Percentiles rank a stretch among this genome's conserved stretches.
Evolutionary conservation across 1,140 invertebrate genomes (phyloP).

Genomic region (Pogonomyrmex barbatus): DNA sequence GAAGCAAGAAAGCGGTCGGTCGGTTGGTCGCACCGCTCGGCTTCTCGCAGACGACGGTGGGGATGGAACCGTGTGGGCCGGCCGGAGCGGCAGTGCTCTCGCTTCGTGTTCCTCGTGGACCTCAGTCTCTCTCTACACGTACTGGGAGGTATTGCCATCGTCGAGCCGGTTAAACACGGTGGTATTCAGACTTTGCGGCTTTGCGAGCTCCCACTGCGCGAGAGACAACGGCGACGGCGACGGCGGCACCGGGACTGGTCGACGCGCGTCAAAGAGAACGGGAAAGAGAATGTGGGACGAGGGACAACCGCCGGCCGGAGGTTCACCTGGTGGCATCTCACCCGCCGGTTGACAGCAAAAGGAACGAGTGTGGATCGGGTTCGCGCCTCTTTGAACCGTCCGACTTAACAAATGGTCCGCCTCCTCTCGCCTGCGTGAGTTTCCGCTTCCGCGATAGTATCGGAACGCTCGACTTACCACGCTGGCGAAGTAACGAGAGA

Average conservation of each 20-base stretch:
- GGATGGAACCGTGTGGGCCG: conserved; percentile 79
- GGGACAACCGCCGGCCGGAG: neutral
- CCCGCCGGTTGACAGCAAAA: conserved; percentile 56
- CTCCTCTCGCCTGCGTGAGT: neutral
- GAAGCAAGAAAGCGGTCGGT: conserved; percentile 81
- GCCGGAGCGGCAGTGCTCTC: conserved; percentile 65
- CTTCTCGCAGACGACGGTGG: conserved; percentile 67
- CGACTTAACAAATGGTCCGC: neutral
- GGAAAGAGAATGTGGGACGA: neutral
- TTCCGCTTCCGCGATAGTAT: conserved; percentile 28
- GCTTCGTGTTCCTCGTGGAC: conserved; percentile 77
- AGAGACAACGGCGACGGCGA: conserved; percentile 14
- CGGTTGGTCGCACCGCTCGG: conserved; percentile 67
- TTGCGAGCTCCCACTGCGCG: conserved; percentile 17
- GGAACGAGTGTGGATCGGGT: neutral
- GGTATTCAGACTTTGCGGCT: conserved; percentile 50
- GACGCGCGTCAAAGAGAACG: conserved; percentile 15
- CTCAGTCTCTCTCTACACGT: conserved; percentile 77
- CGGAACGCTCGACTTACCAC: neutral
- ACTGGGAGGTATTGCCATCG: conserved; percentile 70
- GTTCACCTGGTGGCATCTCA: conserved; percentile 12
- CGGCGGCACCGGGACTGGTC: conserved; percentile 52
- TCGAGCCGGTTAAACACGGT: conserved; percentile 59
- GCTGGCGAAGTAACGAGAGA: neutral
- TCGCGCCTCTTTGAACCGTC: conserved; percentile 2